phyloP scores from a whole-genome alignment of 2,888 invertebrate genomes.

The Yponomeuta malinellus region DNA sequence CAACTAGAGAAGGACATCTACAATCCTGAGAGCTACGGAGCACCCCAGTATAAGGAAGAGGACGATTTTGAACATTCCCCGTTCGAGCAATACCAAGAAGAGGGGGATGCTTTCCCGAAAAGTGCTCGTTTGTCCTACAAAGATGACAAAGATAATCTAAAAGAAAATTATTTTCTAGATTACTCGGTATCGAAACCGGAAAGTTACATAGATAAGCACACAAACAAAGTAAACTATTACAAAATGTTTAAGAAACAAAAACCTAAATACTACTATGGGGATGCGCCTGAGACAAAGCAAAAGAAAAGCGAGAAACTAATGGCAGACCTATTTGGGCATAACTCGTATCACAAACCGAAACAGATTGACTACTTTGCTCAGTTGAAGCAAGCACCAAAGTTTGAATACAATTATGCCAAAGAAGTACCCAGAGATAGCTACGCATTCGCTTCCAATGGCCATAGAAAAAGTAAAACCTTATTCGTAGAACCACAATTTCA shows the following conservation, averaged over 20 bases:
- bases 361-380: constrained; percentile 37
- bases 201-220: constrained; percentile 44
- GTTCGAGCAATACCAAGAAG: constrained; percentile 53
- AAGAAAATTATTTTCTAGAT: constrained; percentile 55
- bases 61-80: constrained; percentile 42
- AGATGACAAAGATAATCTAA: constrained; percentile 51
- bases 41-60: constrained; percentile 36
- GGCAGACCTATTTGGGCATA: constrained; percentile 37
- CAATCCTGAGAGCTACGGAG: constrained; percentile 51
- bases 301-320: constrained; percentile 46
- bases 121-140: constrained; percentile 49
- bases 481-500: constrained; percentile 69
- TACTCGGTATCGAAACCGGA: constrained; percentile 55
- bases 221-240: constrained; percentile 55
- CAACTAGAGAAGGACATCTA: constrained; percentile 55
- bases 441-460: constrained; percentile 49
- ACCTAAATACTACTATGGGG: constrained; percentile 40
- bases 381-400: constrained; percentile 43
- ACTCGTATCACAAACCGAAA: constrained; percentile 38
- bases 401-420: constrained; percentile 50
- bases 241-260: constrained; percentile 52
- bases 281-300: constrained; percentile 33
- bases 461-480: constrained; percentile 46
- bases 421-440: constrained; percentile 45
- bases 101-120: constrained; percentile 53